Evolutionary conservation across 2,113 vertebrate genomes (phyloP).

Genomic region (Cyprinodon tularosa): DNA sequence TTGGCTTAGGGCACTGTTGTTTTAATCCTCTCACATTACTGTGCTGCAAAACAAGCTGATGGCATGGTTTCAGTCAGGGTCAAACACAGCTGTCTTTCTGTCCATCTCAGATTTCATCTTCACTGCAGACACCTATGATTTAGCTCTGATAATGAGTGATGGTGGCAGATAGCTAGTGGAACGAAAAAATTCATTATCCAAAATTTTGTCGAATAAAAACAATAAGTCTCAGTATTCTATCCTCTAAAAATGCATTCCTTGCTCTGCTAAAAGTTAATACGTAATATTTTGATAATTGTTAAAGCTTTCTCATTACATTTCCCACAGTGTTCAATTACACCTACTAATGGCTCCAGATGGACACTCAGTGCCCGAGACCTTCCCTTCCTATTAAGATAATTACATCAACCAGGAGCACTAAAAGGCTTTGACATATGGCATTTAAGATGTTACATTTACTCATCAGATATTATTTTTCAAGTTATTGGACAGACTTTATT

Average conservation of each 20-base stretch:
- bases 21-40: constrained; percentile 74
- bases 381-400: neutral
- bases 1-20: constrained; percentile 64
- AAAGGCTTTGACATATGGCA: neutral
- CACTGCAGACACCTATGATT: constrained; percentile 59
- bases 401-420: neutral
- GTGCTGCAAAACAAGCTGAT: constrained; percentile 76
- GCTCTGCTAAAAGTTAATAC: neutral
- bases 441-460: neutral
- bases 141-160: constrained; percentile 14
- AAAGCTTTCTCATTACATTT: neutral
- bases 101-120: constrained; percentile 67
- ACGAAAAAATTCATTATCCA: constrained; percentile 9
- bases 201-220: neutral
- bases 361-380: neutral
- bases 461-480: neutral
- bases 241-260: neutral
- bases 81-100: constrained; percentile 52
- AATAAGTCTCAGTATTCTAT: neutral
- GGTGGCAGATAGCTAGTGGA: constrained; percentile 2
- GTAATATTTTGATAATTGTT: neutral
- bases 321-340: neutral
- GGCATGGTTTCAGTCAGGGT: constrained; percentile 63
- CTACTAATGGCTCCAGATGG: neutral
- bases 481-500: neutral